Base-by-base conservation (phyloP, 53 echinoderm and acorn worm species). In the Apostichopus leukothele region DNA sequence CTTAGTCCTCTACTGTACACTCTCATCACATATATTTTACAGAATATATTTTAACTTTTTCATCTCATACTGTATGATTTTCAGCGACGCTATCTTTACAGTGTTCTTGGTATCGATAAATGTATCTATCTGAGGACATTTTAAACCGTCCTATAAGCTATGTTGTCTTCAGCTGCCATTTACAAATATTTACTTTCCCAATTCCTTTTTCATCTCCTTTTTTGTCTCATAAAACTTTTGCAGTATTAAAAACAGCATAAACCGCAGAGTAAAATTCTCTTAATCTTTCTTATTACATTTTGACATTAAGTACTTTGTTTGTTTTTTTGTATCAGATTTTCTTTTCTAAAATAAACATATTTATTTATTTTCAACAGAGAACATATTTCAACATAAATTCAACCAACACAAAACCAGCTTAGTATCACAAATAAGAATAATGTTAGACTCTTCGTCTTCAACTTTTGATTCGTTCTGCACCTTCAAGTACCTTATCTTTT, bases 381-480 rank as follows among this genome's bases (percentile, higher is more conserved):
- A 71, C 6, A 71, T 16, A 71, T 71, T 71, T 18, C 71, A 18
- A 71, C 18, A 16, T 71, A 39, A 39, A 39, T 71, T 18, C 71
- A 71, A 71, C 20, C n/a, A 18, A 71, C n/a, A 71, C 71, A 71
- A 71, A 71, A n/a, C 71, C 71, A 71, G 57, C 57, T 57, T 57
- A 9, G 7, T 7, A 57, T 10, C 10, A 10, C 10, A 57, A 57
- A 9, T 10, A 57, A 57, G 5, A 9, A 57, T 7, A 9, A 57
- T 57, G 57, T 57, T 57, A 57, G 8, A 7, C 57, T 57, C 57
- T 57, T 57, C 25, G 0, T 25, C 57, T 57, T 57, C 57, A 57
- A 57, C 10, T 57, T 57, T 57, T 57, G 7, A 9, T 57, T 57
- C 57, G 1, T 57, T 57, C 9, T 57, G 10, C 57, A 57, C 10